These are phyloP conservation scores for Caerostris extrusa DNA, from an alignment of 1,140 invertebrate genomes.

Conservation along the genomic window DNA sequence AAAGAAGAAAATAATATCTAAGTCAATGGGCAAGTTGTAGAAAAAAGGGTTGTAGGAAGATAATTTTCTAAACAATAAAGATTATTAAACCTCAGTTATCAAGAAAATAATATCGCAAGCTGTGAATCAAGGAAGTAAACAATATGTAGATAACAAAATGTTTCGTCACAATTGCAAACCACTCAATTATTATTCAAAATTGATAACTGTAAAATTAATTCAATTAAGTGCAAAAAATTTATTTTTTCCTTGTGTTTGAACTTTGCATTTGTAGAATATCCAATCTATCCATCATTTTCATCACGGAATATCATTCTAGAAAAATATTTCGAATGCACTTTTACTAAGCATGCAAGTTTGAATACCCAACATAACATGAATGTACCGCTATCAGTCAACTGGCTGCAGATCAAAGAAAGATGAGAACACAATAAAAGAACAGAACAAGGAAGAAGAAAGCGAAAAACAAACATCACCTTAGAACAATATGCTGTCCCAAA, in stretches of 20 bases:
- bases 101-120: not conserved
- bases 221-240: not conserved
- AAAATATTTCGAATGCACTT: not conserved
- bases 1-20: not conserved
- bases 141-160: not conserved
- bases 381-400: not conserved
- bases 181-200: not conserved
- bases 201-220: not conserved
- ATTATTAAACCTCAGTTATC: not conserved
- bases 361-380: not conserved
- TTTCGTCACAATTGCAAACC: not conserved
- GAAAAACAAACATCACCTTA: not conserved
- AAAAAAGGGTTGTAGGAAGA: not conserved
- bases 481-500: conserved; percentile 24
- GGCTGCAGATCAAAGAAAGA: not conserved
- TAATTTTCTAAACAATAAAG: not conserved
- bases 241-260: not conserved
- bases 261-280: not conserved
- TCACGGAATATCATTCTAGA: not conserved
- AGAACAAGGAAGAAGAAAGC: not conserved
- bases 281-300: not conserved
- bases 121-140: not conserved
- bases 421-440: not conserved
- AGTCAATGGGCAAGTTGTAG: not conserved
- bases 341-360: not conserved